Evolutionary conservation across 2,797 vertebrate genomes (phyloP), one percentile per base, ranked within the genome.

Genomic region (Setipinna tenuifilis): DNA sequence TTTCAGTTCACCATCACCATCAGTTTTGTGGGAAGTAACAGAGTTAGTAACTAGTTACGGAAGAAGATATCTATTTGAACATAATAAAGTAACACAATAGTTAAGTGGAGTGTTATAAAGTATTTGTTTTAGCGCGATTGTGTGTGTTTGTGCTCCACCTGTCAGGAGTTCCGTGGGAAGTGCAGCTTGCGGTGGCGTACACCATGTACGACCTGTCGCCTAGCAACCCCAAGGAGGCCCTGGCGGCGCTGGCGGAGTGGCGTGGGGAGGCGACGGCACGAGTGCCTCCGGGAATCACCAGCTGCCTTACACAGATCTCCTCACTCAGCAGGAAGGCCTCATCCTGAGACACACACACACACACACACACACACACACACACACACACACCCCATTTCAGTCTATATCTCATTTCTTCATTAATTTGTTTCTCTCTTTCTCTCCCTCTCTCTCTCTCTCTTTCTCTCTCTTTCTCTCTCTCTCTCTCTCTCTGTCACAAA

Each of bases 101-200:
- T n/a, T n/a, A n/a, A n/a, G 5, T 41, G 35, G 35, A 41, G 5
- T 41, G 35, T 41, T 5, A 41, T 5, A 41, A 41, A 41, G 5
- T 41, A 41, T 2, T 41, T 41, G 35, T 7, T 54, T 1, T 0
- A 54, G 50, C 14, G 7, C 7, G 50, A 54, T 90, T 78, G 1
- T 44, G 31, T 78, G 71, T 78, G 11, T 7, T 65, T 78, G 31
- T 78, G 35, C 28, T 21, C 31, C 17, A 17, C 28, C 16, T 78
- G 71, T 78, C 91, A 99, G 98, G 94, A 90, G 95, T 99, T 48
- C 96, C 97, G 0, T 97, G 97, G 97, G 95, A 96, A 12, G 95
- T 99, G 83, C 98, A 99, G 92, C 92, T 99, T 85, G 97, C 98
- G 31, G 96, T 98, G 0, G 71, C 97, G 81, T 98, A 99, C 87